Evolutionary conservation across 2,888 invertebrate species (phyloP).

Genomic region (Hemicrepidius hirtus): DNA sequence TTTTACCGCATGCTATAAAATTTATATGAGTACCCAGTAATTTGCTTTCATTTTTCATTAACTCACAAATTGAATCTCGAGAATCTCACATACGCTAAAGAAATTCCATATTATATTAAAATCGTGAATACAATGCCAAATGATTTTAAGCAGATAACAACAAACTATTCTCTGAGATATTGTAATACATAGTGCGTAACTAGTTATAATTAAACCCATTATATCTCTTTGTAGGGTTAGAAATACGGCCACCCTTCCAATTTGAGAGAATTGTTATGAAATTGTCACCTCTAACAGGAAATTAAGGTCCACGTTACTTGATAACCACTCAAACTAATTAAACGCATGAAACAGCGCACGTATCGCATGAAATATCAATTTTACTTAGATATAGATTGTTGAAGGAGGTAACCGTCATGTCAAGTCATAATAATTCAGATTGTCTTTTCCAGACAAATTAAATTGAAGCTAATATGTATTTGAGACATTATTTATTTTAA

Average conservation of each 20-base stretch:
- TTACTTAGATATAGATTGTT: not conserved
- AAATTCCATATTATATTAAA: not conserved
- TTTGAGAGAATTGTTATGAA: not conserved
- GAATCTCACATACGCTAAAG: too few species aligned
- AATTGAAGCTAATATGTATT: too few species aligned
- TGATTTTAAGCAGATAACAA: not conserved
- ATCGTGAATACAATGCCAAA: not conserved
- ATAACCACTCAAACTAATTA: constrained; percentile 25
- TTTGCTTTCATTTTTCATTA: too few species aligned
- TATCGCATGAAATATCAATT: not conserved
- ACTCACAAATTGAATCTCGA: too few species aligned
- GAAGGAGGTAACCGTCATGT: too few species aligned
- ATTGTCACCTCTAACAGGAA: constrained; percentile 18
- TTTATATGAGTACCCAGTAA: too few species aligned
- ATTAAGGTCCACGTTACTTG: constrained; percentile 5
- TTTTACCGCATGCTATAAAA: too few species aligned
- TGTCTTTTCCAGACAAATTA: too few species aligned
- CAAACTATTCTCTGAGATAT: not conserved
- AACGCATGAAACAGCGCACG: not conserved
- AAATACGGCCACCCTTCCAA: constrained; percentile 6
- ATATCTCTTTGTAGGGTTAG: not conserved
- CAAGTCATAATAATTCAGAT: too few species aligned
- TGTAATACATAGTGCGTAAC: constrained; percentile 4
- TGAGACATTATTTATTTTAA: too few species aligned
- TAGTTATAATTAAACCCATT: constrained; percentile 3